These are phyloP conservation scores for Pinna nobilis DNA, from an alignment of 1,140 invertebrate genomes.

Conservation along the genomic window DNA sequence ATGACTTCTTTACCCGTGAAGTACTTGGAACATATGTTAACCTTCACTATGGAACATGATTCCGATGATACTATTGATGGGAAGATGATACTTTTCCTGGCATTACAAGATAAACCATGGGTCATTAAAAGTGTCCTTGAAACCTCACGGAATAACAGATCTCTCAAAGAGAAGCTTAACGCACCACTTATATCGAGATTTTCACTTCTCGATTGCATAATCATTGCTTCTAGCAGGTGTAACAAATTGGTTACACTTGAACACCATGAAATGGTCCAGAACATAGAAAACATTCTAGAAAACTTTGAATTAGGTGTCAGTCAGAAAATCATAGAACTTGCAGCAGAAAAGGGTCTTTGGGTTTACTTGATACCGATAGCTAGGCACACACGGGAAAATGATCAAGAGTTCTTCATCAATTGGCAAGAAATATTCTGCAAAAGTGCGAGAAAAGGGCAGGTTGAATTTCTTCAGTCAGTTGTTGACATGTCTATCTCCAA, in stretches of 20 bases:
- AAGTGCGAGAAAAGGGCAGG: conserved; percentile 1
- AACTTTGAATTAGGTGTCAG: neutral
- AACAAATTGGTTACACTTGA: neutral
- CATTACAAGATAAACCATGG: conserved; percentile 13
- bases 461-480: conserved; percentile 21
- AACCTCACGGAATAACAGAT: neutral
- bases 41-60: conserved; percentile 3
- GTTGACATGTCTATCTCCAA: conserved; percentile 18
- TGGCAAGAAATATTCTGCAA: conserved; percentile 14
- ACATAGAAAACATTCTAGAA: neutral
- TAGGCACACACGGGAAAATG: neutral
- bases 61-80: neutral
- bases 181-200: conserved; percentile 9
- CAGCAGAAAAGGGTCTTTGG: conserved; percentile 6
- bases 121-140: neutral
- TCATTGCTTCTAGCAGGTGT: conserved; percentile 5
- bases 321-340: neutral
- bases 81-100: conserved; percentile 3
- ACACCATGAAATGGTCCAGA: neutral
- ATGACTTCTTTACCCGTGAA: too few relatives aligned
- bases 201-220: conserved; percentile 19
- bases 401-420: conserved; percentile 8
- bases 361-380: neutral
- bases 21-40: too few relatives aligned
- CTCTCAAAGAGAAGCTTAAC: neutral